A percentile compares a stretch with the other conserved stretches of the same genome.
Conservation (phyloP, 2,888 invertebrate genomes). For the Camptogramma bilineatum region DNA sequence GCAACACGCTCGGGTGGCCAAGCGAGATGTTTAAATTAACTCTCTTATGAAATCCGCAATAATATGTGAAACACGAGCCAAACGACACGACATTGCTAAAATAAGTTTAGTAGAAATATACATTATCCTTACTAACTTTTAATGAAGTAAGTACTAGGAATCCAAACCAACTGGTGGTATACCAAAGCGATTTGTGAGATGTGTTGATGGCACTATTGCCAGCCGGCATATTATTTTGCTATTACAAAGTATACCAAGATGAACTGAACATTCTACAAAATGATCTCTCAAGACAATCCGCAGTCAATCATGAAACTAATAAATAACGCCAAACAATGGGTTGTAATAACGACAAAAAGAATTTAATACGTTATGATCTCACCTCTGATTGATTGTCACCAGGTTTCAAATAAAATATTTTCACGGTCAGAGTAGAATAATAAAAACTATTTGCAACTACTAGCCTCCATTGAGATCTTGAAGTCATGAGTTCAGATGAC, state of each 20-base stretch:
- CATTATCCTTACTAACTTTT: not conserved
- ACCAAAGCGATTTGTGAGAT: not conserved
- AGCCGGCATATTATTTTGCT: no score
- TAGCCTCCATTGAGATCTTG: slow-evolving; percentile 45
- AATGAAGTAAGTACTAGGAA: not conserved
- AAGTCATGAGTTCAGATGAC: slow-evolving; percentile 21
- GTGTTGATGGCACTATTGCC: no score
- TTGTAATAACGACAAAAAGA: slow-evolving; percentile 26
- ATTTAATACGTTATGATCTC: slow-evolving; percentile 27
- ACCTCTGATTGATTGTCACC: slow-evolving; percentile 39
- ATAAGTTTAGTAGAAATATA: slow-evolving; percentile 13
- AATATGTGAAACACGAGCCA: slow-evolving; percentile 60
- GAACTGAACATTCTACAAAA: slow-evolving; percentile 2
- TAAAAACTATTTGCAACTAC: slow-evolving; percentile 44
- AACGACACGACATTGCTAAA: slow-evolving; percentile 30
- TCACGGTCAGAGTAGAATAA: slow-evolving; percentile 48
- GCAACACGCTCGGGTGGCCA: slow-evolving; percentile 64
- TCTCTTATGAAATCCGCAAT: slow-evolving; percentile 62
- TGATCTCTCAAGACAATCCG: slow-evolving; percentile 16
- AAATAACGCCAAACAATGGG: slow-evolving; percentile 37
- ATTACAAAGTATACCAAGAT: no score
- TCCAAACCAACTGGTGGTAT: no score
- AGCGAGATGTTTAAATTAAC: slow-evolving; percentile 64
- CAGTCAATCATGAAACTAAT: slow-evolving; percentile 16
- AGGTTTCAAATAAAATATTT: slow-evolving; percentile 43